Percentiles rank a stretch among this genome's conserved stretches.
These are phyloP conservation scores for Ptychobarbus kaznakovi DNA, from an alignment of 2,797 vertebrate genomes.

Conservation along the genomic window DNA sequence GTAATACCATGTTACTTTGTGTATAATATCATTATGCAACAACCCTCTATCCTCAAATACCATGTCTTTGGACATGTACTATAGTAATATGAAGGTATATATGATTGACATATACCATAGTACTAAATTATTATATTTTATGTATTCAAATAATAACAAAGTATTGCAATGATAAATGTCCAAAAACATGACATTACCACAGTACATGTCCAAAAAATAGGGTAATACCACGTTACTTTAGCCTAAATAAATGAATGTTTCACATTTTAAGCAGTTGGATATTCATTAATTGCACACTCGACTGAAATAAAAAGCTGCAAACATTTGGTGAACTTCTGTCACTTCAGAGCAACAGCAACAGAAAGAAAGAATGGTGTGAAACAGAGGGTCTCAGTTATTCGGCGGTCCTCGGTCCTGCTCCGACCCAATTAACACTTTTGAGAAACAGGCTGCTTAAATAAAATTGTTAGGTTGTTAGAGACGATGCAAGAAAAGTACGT, in stretches of 20 bases:
- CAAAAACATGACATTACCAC: not conserved
- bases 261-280: conserved; percentile 3
- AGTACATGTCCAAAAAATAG: not conserved
- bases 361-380: conserved; percentile 9
- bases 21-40: not conserved
- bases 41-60: conserved; percentile 17
- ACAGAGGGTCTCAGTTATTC: conserved; percentile 11
- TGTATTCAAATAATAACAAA: not conserved
- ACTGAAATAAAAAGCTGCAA: conserved; percentile 22
- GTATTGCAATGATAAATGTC: conserved; percentile 3
- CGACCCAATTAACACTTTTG: conserved; percentile 2
- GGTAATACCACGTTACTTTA: conserved; percentile 1
- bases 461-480: conserved; percentile 25
- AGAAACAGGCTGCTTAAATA: conserved; percentile 16
- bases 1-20: not conserved
- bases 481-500: not conserved
- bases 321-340: conserved; percentile 12
- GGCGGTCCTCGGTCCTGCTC: not conserved
- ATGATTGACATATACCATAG: not conserved
- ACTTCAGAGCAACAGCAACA: conserved; percentile 12
- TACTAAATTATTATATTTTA: not conserved
- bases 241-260: not conserved
- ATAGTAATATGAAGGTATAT: not conserved
- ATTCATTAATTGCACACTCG: not conserved
- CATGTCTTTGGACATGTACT: not conserved